Evolutionary conservation across 2,888 invertebrate genomes (phyloP).

Genomic region (Chelonus formosanus): DNA sequence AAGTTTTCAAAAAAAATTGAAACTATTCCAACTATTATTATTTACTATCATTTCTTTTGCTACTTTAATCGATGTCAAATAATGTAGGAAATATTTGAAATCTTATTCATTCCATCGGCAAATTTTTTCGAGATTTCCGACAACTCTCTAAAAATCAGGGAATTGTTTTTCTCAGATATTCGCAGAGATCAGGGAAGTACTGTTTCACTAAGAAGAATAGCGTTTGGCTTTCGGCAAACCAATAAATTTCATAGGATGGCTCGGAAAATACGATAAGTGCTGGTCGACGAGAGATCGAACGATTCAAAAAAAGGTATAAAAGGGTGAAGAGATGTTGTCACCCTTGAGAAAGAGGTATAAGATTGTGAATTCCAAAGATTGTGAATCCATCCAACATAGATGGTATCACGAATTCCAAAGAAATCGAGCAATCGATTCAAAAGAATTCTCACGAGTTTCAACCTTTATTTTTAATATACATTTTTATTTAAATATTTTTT

Average conservation of each 20-base stretch:
- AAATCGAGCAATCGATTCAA: constrained; percentile 12
- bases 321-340: constrained; percentile 6
- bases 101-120: no score
- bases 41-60: no score
- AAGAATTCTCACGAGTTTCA: constrained; percentile 10
- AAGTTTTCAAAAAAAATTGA: constrained; percentile 4
- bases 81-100: no score
- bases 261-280: constrained; percentile 45
- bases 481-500: neutral
- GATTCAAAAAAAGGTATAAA: neutral
- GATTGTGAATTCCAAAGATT: constrained; percentile 22
- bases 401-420: constrained; percentile 9
- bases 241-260: constrained; percentile 41
- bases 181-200: constrained; percentile 24
- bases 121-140: no score
- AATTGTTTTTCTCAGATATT: constrained; percentile 24
- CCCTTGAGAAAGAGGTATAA: constrained; percentile 1
- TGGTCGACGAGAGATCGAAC: constrained; percentile 43
- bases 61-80: no score
- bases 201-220: constrained; percentile 9
- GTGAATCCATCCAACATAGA: constrained; percentile 8
- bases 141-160: neutral
- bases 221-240: constrained; percentile 35
- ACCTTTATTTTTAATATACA: neutral
- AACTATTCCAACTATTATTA: constrained; percentile 11